Conservation (phyloP, 1,140 invertebrate genomes). For the Macrobrachium rosenbergii region DNA sequence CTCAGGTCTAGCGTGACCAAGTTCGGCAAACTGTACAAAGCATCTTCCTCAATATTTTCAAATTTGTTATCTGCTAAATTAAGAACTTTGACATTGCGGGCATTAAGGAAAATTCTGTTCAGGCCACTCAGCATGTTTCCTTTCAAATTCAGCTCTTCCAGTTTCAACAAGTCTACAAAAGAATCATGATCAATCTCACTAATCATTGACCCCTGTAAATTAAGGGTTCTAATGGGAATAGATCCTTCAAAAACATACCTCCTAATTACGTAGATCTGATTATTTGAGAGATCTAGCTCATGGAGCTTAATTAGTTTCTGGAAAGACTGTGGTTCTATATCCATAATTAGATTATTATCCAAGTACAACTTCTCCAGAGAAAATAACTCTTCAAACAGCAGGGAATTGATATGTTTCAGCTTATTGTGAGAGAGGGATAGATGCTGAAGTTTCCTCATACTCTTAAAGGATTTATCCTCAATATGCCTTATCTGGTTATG, state of each 20-base stretch:
- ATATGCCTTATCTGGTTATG: constrained; percentile 62
- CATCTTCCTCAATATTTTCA: constrained; percentile 73
- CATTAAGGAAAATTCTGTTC: constrained; percentile 80
- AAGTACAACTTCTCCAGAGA: constrained; percentile 60
- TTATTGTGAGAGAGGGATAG: constrained; percentile 64
- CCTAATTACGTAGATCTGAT: constrained; percentile 70
- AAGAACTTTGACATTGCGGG: constrained; percentile 71
- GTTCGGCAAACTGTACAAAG: constrained; percentile 81
- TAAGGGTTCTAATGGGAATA: constrained; percentile 75
- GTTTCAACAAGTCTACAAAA: constrained; percentile 77
- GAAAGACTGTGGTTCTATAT: constrained; percentile 72
- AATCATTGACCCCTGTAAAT: constrained; percentile 77
- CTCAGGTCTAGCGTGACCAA: constrained; percentile 77
- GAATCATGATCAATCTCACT: constrained; percentile 76
- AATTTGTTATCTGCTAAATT: constrained; percentile 84
- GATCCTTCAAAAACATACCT: constrained; percentile 75
- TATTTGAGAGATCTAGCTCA: constrained; percentile 77
- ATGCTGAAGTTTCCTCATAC: constrained; percentile 54
- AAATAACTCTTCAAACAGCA: constrained; percentile 62
- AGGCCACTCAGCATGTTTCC: constrained; percentile 81
- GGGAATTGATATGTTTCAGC: constrained; percentile 59
- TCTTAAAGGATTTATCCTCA: constrained; percentile 60
- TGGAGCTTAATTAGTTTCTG: constrained; percentile 68
- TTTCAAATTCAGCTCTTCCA: constrained; percentile 80
- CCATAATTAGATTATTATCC: constrained; percentile 75